Conservation (phyloP, 2,113 vertebrate species). For the Dendropsophus ebraccatus region DNA sequence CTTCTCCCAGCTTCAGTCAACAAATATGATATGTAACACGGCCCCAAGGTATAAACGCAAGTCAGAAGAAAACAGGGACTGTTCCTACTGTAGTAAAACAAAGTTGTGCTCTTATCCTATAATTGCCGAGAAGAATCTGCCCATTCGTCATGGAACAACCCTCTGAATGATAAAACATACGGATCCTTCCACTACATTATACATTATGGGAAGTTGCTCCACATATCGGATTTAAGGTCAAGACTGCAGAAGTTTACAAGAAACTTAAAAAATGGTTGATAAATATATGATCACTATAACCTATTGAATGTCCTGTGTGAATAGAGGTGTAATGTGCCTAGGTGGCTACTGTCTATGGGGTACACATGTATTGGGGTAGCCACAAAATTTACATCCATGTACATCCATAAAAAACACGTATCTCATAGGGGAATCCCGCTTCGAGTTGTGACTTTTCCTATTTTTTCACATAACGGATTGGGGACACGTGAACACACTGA, state of each 20-base stretch:
- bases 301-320: too few species aligned
- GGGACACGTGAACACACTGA: too few species aligned
- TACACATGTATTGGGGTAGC: too few species aligned
- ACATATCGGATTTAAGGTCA: constrained; percentile 66
- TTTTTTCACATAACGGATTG: too few species aligned
- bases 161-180: constrained; percentile 59
- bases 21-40: background rate
- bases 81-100: background rate
- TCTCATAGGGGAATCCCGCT: too few species aligned
- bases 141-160: constrained; percentile 67
- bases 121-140: constrained; percentile 62
- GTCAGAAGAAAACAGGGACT: background rate
- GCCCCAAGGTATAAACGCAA: background rate
- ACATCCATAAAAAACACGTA: too few species aligned
- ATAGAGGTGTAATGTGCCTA: too few species aligned
- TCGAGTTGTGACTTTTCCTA: too few species aligned
- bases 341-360: too few species aligned
- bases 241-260: constrained; percentile 67
- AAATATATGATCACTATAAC: too few species aligned
- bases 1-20: background rate
- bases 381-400: too few species aligned
- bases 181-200: constrained; percentile 62
- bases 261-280: constrained; percentile 1
- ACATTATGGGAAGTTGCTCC: constrained; percentile 63
- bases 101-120: background rate